Evolutionary conservation across 2,888 invertebrate genomes (phyloP), one percentile per base, ranked within the genome.

Genomic region (Papilio demoleus): DNA sequence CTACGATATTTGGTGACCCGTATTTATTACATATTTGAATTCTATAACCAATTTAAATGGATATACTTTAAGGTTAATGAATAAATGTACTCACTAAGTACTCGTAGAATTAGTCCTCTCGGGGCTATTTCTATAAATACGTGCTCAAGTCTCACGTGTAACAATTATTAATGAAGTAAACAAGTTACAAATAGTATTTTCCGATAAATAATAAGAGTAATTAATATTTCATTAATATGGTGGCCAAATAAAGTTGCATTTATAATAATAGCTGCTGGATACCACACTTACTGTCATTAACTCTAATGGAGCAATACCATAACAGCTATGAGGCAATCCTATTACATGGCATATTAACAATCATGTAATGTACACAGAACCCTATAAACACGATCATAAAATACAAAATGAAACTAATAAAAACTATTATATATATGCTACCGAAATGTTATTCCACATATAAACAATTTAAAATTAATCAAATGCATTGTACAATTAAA

Each of bases 241-340:
- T 12, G 9, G 14, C n/a, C 50, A 27, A 56, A 38, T 40, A 31
- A 53, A 50, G 11, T 34, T 61, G 12, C 17, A 40, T 61, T 60
- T 42, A 31, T 56, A 42, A 61, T 53, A 53, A 61, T 50, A 61
- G 38, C 34, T 40, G 61, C 61, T 34, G 47, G 53, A 31, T 34
- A 36, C 50, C 53, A 53, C 65, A 40, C 56, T 65, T 56, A 61
- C n/a, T n/a, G 53, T 24, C 67, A 62, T 62, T 67, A 61, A 61
- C 53, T 67, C 38, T 67, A 62, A 62, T 62, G 61, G 50, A 47
- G 31, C 34, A 47, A n/a, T 34, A 38, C 8, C 19, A 40, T 45
- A 53, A 66, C 45, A 31, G 40, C 61, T 8, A 14, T 27, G 47
- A 36, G 36, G 47, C 61, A 38, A 61, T 61, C 61, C 34, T 60